These are phyloP conservation scores for Phlogophora meticulosa DNA, from an alignment of 2,888 invertebrate species.

Conservation along the genomic window DNA sequence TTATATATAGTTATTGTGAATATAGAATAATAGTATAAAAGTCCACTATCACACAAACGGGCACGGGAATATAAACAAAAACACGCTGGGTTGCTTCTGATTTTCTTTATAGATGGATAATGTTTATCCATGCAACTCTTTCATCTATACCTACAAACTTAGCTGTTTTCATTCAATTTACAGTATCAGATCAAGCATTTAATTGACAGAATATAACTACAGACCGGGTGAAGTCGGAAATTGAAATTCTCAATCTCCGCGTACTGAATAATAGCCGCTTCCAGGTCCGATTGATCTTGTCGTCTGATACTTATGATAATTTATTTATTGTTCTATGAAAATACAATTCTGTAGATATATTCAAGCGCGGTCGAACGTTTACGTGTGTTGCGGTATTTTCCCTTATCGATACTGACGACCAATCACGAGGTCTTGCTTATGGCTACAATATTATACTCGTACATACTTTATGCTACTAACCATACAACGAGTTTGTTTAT, in stretches of 20 bases:
- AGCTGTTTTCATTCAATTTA: conserved; percentile 8
- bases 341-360: conserved; percentile 22
- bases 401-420: conserved; percentile 51
- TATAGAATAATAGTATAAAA: not conserved
- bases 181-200: conserved; percentile 42
- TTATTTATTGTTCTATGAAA: conserved; percentile 48
- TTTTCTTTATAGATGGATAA: not conserved
- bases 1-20: conserved; percentile 25
- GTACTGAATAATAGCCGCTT: conserved; percentile 48
- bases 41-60: not conserved
- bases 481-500: conserved; percentile 48
- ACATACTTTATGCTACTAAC: conserved; percentile 15
- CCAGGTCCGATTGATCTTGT: conserved; percentile 23
- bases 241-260: conserved; percentile 55
- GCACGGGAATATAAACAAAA: conserved; percentile 8
- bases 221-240: conserved; percentile 42
- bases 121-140: not conserved
- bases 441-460: conserved; percentile 32
- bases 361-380: conserved; percentile 18
- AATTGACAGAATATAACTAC: conserved; percentile 38
- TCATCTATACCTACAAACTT: not conserved
- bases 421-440: conserved; percentile 52
- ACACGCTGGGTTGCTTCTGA: not conserved
- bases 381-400: conserved; percentile 39
- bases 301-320: conserved; percentile 48